These are phyloP conservation scores for Leucozona laternaria DNA, from an alignment of 2,888 invertebrate genomes.

Conservation along the genomic window DNA sequence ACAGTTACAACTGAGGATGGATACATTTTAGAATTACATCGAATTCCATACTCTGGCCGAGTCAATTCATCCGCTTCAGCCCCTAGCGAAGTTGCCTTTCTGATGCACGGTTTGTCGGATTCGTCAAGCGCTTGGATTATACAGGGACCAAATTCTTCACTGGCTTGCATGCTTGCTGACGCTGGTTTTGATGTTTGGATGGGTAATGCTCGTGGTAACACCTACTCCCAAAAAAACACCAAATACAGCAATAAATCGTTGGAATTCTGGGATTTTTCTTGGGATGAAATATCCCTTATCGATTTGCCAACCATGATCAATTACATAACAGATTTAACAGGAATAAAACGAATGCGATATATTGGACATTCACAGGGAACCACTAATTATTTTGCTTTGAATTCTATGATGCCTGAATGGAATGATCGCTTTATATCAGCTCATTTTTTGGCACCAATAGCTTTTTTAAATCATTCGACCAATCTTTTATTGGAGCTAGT, in stretches of 20 bases:
- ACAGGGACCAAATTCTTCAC: neutral
- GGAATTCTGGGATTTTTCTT: slow-evolving; percentile 84
- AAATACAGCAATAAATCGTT: neutral
- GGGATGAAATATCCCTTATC: slow-evolving; percentile 92
- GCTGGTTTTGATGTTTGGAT: slow-evolving; percentile 8
- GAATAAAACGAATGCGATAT: neutral
- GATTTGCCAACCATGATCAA: slow-evolving; percentile 93
- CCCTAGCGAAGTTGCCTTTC: neutral
- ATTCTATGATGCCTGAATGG: neutral
- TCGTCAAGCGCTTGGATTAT: neutral
- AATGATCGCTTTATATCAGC: neutral
- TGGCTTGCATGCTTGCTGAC: neutral
- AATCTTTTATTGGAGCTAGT: neutral
- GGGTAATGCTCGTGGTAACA: slow-evolving; percentile 1
- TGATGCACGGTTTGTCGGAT: neutral
- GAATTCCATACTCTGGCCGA: neutral
- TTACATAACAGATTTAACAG: slow-evolving; percentile 83
- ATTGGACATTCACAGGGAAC: neutral
- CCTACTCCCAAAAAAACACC: neutral
- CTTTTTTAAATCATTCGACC: neutral
- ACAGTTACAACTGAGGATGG: neutral
- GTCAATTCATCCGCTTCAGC: neutral
- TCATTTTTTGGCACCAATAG: neutral
- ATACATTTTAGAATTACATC: neutral
- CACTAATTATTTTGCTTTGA: neutral